Conservation (phyloP, 1,140 invertebrate species). For the Harlomillsia oculata region DNA sequence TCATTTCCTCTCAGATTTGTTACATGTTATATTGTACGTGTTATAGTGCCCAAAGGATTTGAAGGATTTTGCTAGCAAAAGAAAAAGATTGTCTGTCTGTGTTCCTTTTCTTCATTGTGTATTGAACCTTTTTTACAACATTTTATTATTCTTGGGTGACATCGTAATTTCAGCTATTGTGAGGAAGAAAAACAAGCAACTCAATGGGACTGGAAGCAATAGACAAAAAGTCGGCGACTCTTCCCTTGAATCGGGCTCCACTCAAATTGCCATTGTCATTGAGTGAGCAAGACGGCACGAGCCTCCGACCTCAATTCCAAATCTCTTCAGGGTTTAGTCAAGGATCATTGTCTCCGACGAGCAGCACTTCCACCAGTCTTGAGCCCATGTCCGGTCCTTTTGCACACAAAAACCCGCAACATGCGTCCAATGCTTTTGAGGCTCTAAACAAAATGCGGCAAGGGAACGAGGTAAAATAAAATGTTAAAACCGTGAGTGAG, state of each 20-base stretch:
- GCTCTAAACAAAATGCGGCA: slow-evolving; percentile 34
- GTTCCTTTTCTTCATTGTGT: too few relatives aligned
- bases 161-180: background rate
- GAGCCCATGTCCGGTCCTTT: slow-evolving; percentile 29
- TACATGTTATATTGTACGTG: too few relatives aligned
- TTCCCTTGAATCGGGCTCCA: slow-evolving; percentile 5
- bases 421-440: slow-evolving; percentile 33
- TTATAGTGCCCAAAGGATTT: too few relatives aligned
- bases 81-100: too few relatives aligned
- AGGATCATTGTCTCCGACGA: background rate
- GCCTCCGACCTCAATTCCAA: background rate
- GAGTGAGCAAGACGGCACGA: background rate
- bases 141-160: too few relatives aligned
- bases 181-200: background rate
- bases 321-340: too few relatives aligned
- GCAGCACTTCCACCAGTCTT: background rate
- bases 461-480: slow-evolving; percentile 25
- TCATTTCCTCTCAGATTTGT: too few relatives aligned
- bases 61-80: too few relatives aligned
- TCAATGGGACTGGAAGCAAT: slow-evolving; percentile 18
- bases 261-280: slow-evolving; percentile 15
- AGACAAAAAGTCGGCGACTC: slow-evolving; percentile 8
- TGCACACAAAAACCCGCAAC: slow-evolving; percentile 33
- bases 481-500: background rate
- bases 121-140: too few relatives aligned